Percentiles rank a stretch among this genome's conserved stretches.
Evolutionary conservation across 2,888 invertebrate species (phyloP).

Genomic region (Pristionchus fissidentatus): DNA sequence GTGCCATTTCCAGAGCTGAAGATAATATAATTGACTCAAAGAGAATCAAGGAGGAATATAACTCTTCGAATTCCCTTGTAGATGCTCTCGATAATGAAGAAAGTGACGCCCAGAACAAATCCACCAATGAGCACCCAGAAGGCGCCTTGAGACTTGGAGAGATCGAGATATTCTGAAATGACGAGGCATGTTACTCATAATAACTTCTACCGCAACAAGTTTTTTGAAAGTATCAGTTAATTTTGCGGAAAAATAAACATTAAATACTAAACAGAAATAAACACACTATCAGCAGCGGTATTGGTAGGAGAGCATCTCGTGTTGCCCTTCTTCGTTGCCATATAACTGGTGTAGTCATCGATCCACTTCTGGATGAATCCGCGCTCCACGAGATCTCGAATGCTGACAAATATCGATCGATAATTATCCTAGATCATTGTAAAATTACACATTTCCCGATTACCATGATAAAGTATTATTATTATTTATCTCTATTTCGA

Average conservation of each 20-base stretch:
- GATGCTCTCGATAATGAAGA: constrained; percentile 54
- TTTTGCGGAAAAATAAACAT: neutral
- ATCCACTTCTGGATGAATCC: constrained; percentile 72
- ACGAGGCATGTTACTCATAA: neutral
- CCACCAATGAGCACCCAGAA: constrained; percentile 69
- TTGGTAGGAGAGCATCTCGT: constrained; percentile 56
- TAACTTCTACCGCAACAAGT: no score
- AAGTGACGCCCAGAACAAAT: constrained; percentile 50
- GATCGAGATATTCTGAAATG: constrained; percentile 60
- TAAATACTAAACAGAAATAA: neutral
- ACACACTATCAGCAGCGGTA: constrained; percentile 52
- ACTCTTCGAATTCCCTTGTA: neutral
- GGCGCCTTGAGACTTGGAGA: constrained; percentile 68
- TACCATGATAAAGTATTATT: neutral
- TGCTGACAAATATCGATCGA: constrained; percentile 56
- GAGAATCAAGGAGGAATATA: neutral
- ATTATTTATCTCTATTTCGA: no score
- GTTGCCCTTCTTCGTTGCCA: constrained; percentile 57
- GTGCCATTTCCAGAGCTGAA: neutral
- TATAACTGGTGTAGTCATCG: constrained; percentile 63
- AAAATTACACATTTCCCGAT: neutral
- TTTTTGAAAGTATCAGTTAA: no score
- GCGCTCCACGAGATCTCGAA: constrained; percentile 67
- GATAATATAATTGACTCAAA: neutral
- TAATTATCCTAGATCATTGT: no score